Conservation (phyloP, 2,888 invertebrate species). For the Polietes domitor region DNA sequence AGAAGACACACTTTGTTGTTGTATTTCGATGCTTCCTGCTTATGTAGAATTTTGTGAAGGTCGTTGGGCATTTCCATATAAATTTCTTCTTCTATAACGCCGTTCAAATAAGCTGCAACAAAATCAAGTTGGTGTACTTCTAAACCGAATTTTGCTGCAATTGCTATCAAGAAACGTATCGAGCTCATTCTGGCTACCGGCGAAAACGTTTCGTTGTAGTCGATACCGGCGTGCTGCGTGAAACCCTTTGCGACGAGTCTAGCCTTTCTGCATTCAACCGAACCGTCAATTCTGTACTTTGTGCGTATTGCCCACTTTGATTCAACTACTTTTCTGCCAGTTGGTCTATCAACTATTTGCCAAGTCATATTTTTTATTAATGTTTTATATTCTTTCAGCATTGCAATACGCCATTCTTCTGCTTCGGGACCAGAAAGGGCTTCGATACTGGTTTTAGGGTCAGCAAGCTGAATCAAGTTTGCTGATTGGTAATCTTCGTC, state of each 20-base stretch:
- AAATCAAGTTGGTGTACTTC: constrained; percentile 47
- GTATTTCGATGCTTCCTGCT: constrained; percentile 45
- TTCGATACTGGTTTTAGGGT: constrained; percentile 47
- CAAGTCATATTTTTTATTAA: constrained; percentile 58
- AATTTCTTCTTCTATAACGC: constrained; percentile 38
- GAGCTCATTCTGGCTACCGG: constrained; percentile 58
- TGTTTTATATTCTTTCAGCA: constrained; percentile 57
- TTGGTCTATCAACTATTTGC: constrained; percentile 55
- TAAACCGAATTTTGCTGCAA: constrained; percentile 60
- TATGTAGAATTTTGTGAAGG: constrained; percentile 42
- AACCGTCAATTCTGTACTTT: constrained; percentile 67
- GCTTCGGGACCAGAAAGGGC: constrained; percentile 40
- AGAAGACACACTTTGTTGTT: constrained; percentile 54
- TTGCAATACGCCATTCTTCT: constrained; percentile 51
- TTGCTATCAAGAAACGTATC: constrained; percentile 65
- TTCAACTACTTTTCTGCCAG: constrained; percentile 50
- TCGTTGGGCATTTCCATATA: constrained; percentile 49
- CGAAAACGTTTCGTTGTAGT: constrained; percentile 44
- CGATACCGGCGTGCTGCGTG: constrained; percentile 40
- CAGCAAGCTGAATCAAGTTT: not conserved
- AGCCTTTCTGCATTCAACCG: constrained; percentile 70
- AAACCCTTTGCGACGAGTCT: constrained; percentile 51
- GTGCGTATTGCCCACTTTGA: constrained; percentile 31
- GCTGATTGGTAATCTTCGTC: too few relatives aligned
- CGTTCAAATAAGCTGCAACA: constrained; percentile 50